Conservation (phyloP, 2,888 invertebrate species). For the Thereva nobilitata region DNA sequence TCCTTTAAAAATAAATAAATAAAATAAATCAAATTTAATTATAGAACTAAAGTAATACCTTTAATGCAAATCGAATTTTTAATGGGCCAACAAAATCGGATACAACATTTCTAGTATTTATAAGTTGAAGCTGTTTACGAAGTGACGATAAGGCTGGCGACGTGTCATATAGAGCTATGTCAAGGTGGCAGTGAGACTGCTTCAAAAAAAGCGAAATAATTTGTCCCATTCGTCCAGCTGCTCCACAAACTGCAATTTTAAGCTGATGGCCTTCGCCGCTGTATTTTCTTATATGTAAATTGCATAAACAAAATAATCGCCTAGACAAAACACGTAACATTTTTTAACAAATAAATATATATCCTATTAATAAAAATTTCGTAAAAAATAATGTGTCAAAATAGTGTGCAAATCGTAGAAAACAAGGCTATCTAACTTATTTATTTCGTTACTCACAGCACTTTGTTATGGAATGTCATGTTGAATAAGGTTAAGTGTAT, state of each 20-base stretch:
- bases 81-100: conserved; percentile 40
- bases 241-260: conserved; percentile 42
- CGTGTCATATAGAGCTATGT: conserved; percentile 40
- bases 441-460: too few relatives aligned
- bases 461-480: too few relatives aligned
- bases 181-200: conserved; percentile 36
- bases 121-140: conserved; percentile 38
- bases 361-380: too few relatives aligned
- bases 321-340: too few relatives aligned
- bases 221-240: conserved; percentile 41
- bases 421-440: too few relatives aligned
- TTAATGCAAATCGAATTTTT: conserved; percentile 39
- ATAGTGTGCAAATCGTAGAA: too few relatives aligned
- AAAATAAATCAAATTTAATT: background rate
- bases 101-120: conserved; percentile 38
- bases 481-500: too few relatives aligned
- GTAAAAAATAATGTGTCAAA: too few relatives aligned
- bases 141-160: conserved; percentile 35
- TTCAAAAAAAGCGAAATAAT: conserved; percentile 42
- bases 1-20: conserved; percentile 25
- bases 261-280: background rate
- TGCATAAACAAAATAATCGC: too few relatives aligned
- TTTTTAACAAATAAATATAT: too few relatives aligned
- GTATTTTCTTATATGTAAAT: too few relatives aligned
- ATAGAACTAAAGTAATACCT: conserved; percentile 36